These are phyloP conservation scores for Furnarius figulus DNA, from an alignment of 2,113 vertebrate genomes.

Conservation along the genomic window DNA sequence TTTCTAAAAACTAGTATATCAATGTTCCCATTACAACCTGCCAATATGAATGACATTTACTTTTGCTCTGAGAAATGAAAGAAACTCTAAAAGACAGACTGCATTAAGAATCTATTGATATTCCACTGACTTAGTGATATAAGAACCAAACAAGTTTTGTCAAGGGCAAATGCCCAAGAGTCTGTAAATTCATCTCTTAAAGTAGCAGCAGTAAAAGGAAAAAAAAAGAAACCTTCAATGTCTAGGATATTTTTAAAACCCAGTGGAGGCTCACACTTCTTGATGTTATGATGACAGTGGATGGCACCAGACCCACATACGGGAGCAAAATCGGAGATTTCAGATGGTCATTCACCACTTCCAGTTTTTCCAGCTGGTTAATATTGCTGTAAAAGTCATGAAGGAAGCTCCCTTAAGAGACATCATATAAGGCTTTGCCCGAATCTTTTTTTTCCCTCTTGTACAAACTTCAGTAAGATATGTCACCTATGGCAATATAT, in stretches of 20 bases:
- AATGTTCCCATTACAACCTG: conserved; percentile 39
- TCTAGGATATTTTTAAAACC: not conserved
- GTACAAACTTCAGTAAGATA: not conserved
- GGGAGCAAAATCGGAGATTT: not conserved
- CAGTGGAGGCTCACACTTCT: not conserved
- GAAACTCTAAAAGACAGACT: conserved; percentile 29
- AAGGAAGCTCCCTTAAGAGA: not conserved
- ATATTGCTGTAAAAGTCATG: not conserved
- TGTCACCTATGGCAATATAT: not conserved
- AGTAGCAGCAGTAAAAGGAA: not conserved
- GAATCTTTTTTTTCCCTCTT: not conserved
- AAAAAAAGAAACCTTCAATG: not conserved
- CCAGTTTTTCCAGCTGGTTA: not conserved
- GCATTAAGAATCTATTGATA: conserved; percentile 64
- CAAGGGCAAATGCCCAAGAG: conserved; percentile 54
- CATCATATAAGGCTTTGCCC: not conserved
- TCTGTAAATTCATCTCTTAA: conserved; percentile 35
- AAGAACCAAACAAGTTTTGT: conserved; percentile 48
- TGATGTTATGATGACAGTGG: not conserved
- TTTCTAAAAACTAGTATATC: conserved; percentile 41
- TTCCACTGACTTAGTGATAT: conserved; percentile 46
- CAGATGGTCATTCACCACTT: not conserved
- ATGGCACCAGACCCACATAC: not conserved
- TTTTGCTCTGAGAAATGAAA: conserved; percentile 50
- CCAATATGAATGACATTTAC: conserved; percentile 59